Evolutionary conservation across 1,140 invertebrate genomes (phyloP).

Genomic region (Plutomurus gul): DNA sequence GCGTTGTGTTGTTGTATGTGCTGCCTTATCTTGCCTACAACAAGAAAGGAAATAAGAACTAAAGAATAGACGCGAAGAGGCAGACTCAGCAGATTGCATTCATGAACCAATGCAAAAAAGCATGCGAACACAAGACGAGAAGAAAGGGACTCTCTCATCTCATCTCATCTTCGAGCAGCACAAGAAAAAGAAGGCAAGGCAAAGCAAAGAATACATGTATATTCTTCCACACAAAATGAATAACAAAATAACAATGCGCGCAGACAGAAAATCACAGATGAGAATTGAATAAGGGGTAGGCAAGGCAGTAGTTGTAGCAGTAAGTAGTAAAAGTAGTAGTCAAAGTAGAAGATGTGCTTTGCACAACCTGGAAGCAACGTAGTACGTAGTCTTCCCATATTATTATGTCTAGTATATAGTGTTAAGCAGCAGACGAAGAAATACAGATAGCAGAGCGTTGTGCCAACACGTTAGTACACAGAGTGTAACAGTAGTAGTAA

Average conservation of each 20-base stretch:
- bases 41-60: slow-evolving; percentile 8
- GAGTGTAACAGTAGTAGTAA: too few species aligned
- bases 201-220: slow-evolving; percentile 2
- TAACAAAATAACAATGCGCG: slow-evolving; percentile 32
- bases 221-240: slow-evolving; percentile 1
- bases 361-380: too few species aligned
- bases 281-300: slow-evolving; percentile 8
- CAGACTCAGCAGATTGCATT: slow-evolving; percentile 33
- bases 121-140: slow-evolving; percentile 27
- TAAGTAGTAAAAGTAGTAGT: neutral
- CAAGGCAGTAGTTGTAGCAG: neutral
- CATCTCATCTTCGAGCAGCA: neutral
- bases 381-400: too few species aligned
- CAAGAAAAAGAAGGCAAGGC: slow-evolving; percentile 11
- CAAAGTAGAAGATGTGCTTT: neutral
- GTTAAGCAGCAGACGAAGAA: too few species aligned
- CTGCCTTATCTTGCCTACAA: neutral
- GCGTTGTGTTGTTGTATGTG: neutral
- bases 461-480: neutral
- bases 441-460: too few species aligned
- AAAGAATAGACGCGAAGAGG: neutral
- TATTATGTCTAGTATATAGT: too few species aligned
- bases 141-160: slow-evolving; percentile 25
- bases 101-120: slow-evolving; percentile 25
- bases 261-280: slow-evolving; percentile 29